Evolutionary conservation across 2,797 vertebrate species (phyloP), one percentile per base, ranked within the genome.

Genomic region (Apogon hyalosoma): DNA sequence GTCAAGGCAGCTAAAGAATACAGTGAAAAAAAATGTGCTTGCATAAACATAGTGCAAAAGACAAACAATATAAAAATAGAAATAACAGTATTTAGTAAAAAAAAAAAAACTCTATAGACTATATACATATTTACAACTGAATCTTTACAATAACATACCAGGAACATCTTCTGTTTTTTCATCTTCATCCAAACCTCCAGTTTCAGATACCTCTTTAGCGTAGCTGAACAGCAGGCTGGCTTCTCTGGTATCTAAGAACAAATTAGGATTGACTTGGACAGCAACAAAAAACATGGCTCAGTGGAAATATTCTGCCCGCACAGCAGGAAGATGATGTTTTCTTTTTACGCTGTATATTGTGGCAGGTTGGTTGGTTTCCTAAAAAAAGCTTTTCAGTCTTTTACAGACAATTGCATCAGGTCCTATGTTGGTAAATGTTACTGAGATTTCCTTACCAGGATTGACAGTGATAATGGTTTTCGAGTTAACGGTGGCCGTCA

Each of bases 381-480:
- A 69, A 41, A 74, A 54, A 15, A 62, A 36, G 43, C 14, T 19
- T 61, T 53, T 40, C 33, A 65, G 12, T 11, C 45, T 55, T 66
- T 18, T 47, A 18, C 2, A 13, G 4, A 62, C 6, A 13, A 4
- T 38, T 67, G 13, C 11, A 64, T 73, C 12, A 21, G n/a, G 45
- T 9, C 3, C 1, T 45, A 0, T 42, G 11, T 53, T 18, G 60
- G 3, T 54, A 40, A 53, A 61, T 15, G 46, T 11, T 21, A n/a
- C 46, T 57, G 50, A 59, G 51, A 64, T 50, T 19, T 46, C 80
- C 91, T 92, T 92, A 99, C 98, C 96, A 77, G 98, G 98, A 76
- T 98, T 97, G 54, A 96, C 90, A 48, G 98, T 99, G 74, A 99
- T 94, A 75, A 99, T 96, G 74, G 95, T 98, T 92, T 96, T 99